phyloP scores from a whole-genome alignment of 2,888 invertebrate species.

The Herminia tarsipennalis region DNA sequence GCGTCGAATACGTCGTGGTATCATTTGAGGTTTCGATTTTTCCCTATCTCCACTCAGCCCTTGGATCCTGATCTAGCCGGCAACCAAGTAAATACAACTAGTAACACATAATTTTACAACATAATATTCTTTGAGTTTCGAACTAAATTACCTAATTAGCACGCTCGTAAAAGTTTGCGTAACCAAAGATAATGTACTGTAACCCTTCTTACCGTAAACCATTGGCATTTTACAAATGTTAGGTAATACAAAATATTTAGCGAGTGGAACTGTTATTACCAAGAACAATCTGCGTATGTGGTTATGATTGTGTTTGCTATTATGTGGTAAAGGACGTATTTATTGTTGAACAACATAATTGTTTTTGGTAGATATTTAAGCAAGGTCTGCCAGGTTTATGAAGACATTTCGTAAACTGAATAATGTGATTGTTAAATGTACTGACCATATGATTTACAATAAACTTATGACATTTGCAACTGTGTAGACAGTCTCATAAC shows the following conservation, averaged over 20 bases:
- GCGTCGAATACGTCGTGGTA: too few relatives aligned
- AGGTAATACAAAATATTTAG: constrained; percentile 44
- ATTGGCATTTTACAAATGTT: constrained; percentile 53
- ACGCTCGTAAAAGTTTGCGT: constrained; percentile 49
- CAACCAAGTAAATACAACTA: constrained; percentile 2
- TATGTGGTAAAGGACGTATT: constrained; percentile 22
- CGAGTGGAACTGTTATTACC: constrained; percentile 32
- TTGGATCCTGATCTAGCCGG: too few relatives aligned
- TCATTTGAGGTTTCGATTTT: too few relatives aligned
- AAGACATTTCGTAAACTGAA: constrained; percentile 14
- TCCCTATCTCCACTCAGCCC: too few relatives aligned
- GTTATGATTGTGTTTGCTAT: constrained; percentile 4
- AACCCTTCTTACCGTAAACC: constrained; percentile 31
- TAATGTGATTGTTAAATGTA: constrained; percentile 9
- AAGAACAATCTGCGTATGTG: constrained; percentile 7
- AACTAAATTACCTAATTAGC: constrained; percentile 55
- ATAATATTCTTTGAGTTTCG: constrained; percentile 28
- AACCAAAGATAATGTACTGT: constrained; percentile 38
- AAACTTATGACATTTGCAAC: constrained; percentile 1
- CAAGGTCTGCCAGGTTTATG: constrained; percentile 19
- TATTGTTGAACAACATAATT: constrained; percentile 32
- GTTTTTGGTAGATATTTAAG: constrained; percentile 21
- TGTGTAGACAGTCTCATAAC: neutral
- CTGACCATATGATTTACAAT: constrained; percentile 21
- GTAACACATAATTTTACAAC: constrained; percentile 13